Base-by-base conservation (phyloP, 2,888 invertebrate genomes). In the Bombylius discolor region DNA sequence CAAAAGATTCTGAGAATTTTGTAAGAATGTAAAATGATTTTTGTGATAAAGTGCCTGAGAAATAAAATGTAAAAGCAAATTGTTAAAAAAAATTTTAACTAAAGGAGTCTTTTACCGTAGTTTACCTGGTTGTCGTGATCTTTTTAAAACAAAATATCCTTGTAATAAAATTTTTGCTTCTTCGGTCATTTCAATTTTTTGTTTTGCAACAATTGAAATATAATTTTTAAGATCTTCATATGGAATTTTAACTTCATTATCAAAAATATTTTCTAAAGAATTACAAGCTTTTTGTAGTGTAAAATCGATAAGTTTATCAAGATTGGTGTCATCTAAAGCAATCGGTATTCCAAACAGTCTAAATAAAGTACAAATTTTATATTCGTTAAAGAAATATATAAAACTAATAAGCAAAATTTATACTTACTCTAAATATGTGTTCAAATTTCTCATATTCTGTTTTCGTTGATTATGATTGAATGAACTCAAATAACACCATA, bases 91-190 rank as follows among this genome's bases (percentile, higher is more conserved):
- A 39, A 23, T 23, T 23, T 2, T 2, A 23, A 23, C 23, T 23
- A 3, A 23, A 23, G 23, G 23, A 23, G 3, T 23, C 23, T 3
- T 23, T 23, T 1, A 23, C 14, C 2, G 8, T 5, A 14, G 13
- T 11, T 50, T 45, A 57, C 76, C 71, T 31, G 74, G 69, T 47
- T 75, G 67, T 31, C 69, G 65, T 39, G 66, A 64, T 51, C 77
- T 68, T 11, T 73, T 70, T 11, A 73, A 70, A 1, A 76, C 71
- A 64, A 74, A 78, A 62, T 78, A 78, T 53, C 73, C 70, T 57
- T 71, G 70, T 13, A 78, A 65, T 55, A 78, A 62, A 13, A 66
- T 60, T 7, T 67, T 63, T 1, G 78, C 77, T 23, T 67, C 65
- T 5, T 60, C 32, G 0, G 65, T 62, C 5, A 71, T 61, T 12